Conservation (phyloP, 2,797 vertebrate genomes). For the Cossypha heuglini region DNA sequence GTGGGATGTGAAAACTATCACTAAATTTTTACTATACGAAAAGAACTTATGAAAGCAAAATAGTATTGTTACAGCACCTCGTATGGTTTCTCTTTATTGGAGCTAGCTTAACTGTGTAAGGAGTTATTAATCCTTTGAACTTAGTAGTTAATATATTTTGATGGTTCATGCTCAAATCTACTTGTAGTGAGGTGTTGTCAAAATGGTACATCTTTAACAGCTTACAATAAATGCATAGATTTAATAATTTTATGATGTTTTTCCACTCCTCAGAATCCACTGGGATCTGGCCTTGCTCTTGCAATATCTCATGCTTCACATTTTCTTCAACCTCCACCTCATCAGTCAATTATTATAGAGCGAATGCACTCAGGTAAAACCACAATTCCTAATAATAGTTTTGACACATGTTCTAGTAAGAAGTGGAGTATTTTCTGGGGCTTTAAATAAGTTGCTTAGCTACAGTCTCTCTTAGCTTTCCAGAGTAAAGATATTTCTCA, state of each 20-base stretch:
- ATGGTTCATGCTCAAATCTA: neutral
- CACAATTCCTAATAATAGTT: neutral
- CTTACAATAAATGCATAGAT: neutral
- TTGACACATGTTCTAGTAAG: neutral
- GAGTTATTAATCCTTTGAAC: neutral
- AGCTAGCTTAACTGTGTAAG: neutral
- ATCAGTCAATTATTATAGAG: constrained; percentile 99
- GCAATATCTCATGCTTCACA: constrained; percentile 98
- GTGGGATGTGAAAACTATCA: neutral
- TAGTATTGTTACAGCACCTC: neutral
- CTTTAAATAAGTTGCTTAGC: neutral
- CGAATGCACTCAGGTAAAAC: constrained; percentile 98
- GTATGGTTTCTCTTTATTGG: neutral
- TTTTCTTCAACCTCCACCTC: constrained; percentile 96
- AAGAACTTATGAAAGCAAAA: neutral
- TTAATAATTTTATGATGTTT: constrained; percentile 37
- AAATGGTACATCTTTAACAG: neutral
- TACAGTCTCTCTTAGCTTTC: neutral
- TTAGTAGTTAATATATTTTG: neutral
- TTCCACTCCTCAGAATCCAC: constrained; percentile 81
- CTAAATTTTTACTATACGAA: neutral
- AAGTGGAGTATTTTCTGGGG: neutral
- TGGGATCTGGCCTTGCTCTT: constrained; percentile 92
- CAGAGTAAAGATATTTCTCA: neutral
- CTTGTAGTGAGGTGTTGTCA: neutral